Base-by-base conservation (phyloP, 1,140 invertebrate species). In the Subanguina moxae region DNA sequence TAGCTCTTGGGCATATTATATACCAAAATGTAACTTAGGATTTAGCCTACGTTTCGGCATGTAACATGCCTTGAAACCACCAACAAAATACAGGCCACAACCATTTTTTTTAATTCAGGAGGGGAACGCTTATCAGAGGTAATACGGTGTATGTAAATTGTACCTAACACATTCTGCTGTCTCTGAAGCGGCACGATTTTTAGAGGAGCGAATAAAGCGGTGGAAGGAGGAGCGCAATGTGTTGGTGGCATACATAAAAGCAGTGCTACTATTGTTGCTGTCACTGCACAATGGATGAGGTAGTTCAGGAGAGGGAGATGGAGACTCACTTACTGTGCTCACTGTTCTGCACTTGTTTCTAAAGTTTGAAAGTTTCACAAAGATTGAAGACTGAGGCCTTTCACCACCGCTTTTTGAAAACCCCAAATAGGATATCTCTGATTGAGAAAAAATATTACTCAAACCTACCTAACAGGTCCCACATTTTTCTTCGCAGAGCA, bases 201-300 rank as follows among this genome's bases (percentile, higher is more conserved):
- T 30, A 3, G 62, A 32, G n/a, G 67, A 56, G 15, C 75, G 77
- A 38, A 78, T 67, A 17, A 73, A 43, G 28, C 75, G 72, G 65
- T 72, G 73, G 45, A 78, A 71, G 1, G 76, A 72, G 23, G 75
- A 73, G 21, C 74, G 65, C 23, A 75, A 30, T 21, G 73, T 63
- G 52, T 69, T 70, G 15, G n/a, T 52, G 3, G 48, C 48, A 5
- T 3, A 52, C n/a, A 17, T 67, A n/a, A 17, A n/a, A 42, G 62
- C 68, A 56, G 23, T 45, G 68, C 63, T 70, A 38, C 48, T 25
- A 27, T 66, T 30, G 30, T 62, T 19, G 32, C 59, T 1, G 30
- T 59, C 23, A 71, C 72, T 38, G 3, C 3, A 11, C 32, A 38
- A 38, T 3, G 72, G 62, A 27, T 71, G 46, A 45, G 70, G 59